Evolutionary conservation across 2,113 vertebrate genomes (phyloP).

Genomic region (Fregetta grallaria): DNA sequence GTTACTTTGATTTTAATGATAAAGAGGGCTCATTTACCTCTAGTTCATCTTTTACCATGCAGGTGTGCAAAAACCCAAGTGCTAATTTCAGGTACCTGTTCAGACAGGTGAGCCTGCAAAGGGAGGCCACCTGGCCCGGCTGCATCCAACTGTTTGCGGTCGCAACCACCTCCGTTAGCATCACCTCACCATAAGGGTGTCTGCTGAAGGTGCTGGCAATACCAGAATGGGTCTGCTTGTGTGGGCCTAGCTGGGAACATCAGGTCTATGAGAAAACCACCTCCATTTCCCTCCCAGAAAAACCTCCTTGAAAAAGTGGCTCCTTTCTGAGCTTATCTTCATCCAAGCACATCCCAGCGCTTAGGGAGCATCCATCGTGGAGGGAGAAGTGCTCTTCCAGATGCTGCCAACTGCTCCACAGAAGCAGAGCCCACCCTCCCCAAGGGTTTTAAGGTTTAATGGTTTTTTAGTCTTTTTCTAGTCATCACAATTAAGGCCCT

Average conservation of each 20-base stretch:
- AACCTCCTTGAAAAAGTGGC: not conserved
- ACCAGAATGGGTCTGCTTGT: not conserved
- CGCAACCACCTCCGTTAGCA: not conserved
- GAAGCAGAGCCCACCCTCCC: fast-evolving
- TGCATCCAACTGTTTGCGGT: not conserved
- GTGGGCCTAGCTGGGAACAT: not conserved
- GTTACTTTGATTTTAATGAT: constrained; percentile 34
- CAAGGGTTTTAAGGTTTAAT: not conserved
- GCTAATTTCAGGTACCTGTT: not conserved
- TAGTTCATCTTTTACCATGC: not conserved
- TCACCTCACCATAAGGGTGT: not conserved
- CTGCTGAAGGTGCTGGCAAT: not conserved
- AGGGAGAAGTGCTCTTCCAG: not conserved
- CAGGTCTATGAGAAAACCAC: not conserved
- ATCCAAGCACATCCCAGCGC: not conserved
- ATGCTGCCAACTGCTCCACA: not conserved
- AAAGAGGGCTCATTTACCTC: not conserved
- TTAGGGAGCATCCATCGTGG: not conserved
- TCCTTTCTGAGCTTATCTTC: not conserved
- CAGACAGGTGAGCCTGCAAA: not conserved
- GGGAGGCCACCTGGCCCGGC: not conserved
- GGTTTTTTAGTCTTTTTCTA: not conserved
- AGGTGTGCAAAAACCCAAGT: constrained; percentile 28
- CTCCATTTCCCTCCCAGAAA: not conserved
- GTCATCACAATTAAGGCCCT: not conserved